A percentile compares a stretch with the other conserved stretches of the same genome.
These are phyloP conservation scores for Porites rus DNA, from an alignment of 92 coral and sea anemone genomes.

Conservation along the genomic window DNA sequence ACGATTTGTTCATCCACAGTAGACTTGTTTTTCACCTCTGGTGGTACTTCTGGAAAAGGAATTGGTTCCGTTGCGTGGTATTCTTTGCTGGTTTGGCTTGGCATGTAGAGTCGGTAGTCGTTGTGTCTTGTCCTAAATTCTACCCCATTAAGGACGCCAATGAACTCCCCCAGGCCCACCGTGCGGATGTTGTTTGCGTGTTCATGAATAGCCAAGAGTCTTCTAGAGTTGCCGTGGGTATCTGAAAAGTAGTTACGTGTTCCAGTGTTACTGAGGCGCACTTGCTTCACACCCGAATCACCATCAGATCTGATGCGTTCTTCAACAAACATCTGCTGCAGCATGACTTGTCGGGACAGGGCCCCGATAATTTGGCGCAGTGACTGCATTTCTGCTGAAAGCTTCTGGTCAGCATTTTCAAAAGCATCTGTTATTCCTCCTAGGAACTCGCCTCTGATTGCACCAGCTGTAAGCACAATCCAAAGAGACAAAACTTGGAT, in stretches of 20 bases:
- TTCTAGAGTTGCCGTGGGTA: conserved; percentile 38
- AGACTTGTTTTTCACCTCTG: no score
- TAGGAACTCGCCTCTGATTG: no score
- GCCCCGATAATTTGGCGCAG: no score
- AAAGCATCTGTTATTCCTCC: no score
- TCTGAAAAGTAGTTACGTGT: conserved; percentile 47
- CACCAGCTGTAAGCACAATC: no score
- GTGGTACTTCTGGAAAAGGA: no score
- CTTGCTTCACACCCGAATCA: conserved; percentile 69
- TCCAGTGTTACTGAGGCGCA: conserved; percentile 37
- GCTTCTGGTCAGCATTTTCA: no score
- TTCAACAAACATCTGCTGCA: conserved; percentile 64
- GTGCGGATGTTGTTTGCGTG: conserved; percentile 72
- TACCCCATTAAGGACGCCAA: conserved; percentile 69
- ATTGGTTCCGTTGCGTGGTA: no score
- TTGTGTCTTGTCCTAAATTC: conserved; percentile 45
- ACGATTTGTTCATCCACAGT: conserved; percentile 60
- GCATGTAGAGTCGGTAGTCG: conserved; percentile 1
- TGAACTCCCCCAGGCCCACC: conserved; percentile 66
- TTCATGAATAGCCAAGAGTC: conserved; percentile 58
- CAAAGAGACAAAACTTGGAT: no score
- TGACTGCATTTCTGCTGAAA: no score
- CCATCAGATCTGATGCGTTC: conserved; percentile 72
- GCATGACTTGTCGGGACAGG: conserved; percentile 45
- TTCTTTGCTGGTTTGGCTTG: no score